A percentile compares a stretch with the other conserved stretches of the same genome.
These are phyloP conservation scores for Otocyon megalotis DNA, from an alignment of 2,113 vertebrate genomes.

Conservation along the genomic window DNA sequence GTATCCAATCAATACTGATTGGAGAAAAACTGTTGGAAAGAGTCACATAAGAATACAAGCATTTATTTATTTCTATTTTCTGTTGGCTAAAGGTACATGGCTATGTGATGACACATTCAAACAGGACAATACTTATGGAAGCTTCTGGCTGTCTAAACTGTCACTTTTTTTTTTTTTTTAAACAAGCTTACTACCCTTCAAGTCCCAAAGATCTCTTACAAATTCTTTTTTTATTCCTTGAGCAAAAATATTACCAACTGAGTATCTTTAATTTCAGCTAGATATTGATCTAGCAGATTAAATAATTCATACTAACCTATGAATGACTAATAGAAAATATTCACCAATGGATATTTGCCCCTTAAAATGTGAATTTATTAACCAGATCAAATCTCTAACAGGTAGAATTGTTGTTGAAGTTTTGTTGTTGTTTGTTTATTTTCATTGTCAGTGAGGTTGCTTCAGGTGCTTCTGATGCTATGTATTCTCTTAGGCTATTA, in stretches of 20 bases:
- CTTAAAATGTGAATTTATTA: not conserved
- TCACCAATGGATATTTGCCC: not conserved
- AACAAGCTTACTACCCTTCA: not conserved
- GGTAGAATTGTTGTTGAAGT: not conserved
- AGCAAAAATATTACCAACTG: slow-evolving; percentile 6
- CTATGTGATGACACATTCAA: not conserved
- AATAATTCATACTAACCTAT: not conserved
- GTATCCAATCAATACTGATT: not conserved
- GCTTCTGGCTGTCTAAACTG: not conserved
- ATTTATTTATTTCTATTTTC: not conserved
- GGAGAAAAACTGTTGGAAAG: not conserved
- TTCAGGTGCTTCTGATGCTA: not conserved
- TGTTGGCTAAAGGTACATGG: not conserved
- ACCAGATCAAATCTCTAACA: not conserved
- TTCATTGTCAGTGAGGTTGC: not conserved
- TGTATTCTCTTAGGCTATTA: not conserved
- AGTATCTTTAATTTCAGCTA: not conserved
- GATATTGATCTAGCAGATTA: not conserved
- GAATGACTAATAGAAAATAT: not conserved
- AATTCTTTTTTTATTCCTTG: not conserved
- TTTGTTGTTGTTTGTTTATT: not conserved
- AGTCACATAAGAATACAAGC: not conserved
- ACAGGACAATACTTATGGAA: not conserved
- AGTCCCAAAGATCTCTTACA: not conserved
- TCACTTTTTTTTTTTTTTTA: not conserved